Evolutionary conservation across 2,113 vertebrate species (phyloP).

Genomic region (Macrotus californicus): DNA sequence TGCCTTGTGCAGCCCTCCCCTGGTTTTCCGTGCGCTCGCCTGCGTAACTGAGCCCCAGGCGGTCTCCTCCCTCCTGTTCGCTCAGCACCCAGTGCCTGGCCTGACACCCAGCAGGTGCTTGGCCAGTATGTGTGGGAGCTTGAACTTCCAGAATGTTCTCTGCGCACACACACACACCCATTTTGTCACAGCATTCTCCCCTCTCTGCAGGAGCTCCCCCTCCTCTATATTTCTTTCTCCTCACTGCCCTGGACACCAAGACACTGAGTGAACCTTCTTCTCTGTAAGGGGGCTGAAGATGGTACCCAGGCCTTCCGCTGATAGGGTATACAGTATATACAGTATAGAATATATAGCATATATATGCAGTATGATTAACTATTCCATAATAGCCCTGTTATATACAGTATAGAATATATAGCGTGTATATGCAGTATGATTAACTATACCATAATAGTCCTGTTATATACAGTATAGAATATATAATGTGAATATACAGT

Average conservation of each 20-base stretch:
- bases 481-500: too few species aligned
- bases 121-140: background rate
- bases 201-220: background rate
- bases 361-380: too few species aligned
- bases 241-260: background rate
- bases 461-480: too few species aligned
- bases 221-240: background rate
- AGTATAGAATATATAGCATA: too few species aligned
- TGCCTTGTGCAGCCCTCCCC: accelerated
- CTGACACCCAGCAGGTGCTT: background rate
- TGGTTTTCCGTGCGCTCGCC: background rate
- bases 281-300: background rate
- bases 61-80: background rate
- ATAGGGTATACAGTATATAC: too few species aligned
- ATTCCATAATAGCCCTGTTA: too few species aligned
- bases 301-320: too few species aligned
- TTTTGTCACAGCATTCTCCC: too few species aligned
- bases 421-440: too few species aligned
- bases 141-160: background rate
- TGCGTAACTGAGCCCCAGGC: background rate
- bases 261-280: background rate
- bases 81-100: background rate
- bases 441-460: too few species aligned
- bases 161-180: background rate
- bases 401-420: too few species aligned